Conservation (phyloP, 2,113 vertebrate species). For the Miniopterus natalensis region DNA sequence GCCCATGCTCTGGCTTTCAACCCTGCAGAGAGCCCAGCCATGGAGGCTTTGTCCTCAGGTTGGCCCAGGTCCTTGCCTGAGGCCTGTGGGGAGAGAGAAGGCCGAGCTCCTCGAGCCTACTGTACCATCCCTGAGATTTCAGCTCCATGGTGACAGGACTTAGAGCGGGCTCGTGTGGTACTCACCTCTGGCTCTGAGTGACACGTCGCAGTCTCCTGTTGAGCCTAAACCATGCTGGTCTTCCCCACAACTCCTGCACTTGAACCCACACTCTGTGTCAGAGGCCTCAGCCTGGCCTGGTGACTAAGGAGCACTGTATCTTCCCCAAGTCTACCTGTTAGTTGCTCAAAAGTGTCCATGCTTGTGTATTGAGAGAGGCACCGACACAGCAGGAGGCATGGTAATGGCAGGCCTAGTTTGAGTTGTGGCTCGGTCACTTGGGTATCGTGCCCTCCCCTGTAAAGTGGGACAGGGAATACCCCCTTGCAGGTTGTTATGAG, state of each 20-base stretch:
- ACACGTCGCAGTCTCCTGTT: background rate
- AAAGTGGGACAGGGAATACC: background rate
- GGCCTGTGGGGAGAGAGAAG: background rate
- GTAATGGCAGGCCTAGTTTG: background rate
- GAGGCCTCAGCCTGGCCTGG: background rate
- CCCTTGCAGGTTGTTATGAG: background rate
- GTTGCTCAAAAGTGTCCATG: background rate
- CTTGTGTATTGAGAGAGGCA: background rate
- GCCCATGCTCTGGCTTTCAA: background rate
- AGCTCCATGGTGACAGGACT: background rate
- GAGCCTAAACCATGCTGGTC: background rate
- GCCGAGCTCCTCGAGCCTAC: background rate
- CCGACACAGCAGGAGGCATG: accelerated
- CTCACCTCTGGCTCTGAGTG: background rate
- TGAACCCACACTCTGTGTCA: background rate
- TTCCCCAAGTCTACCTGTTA: background rate
- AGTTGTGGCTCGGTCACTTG: background rate
- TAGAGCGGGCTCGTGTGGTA: background rate
- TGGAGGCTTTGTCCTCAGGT: background rate
- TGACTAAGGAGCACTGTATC: accelerated
- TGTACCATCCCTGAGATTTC: background rate
- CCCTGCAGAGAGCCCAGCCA: background rate
- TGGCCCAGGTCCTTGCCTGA: background rate
- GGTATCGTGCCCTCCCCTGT: background rate
- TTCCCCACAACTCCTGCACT: background rate